Evolutionary conservation across 2,113 vertebrate species (phyloP).

Genomic region (Sebastes schlegelii): DNA sequence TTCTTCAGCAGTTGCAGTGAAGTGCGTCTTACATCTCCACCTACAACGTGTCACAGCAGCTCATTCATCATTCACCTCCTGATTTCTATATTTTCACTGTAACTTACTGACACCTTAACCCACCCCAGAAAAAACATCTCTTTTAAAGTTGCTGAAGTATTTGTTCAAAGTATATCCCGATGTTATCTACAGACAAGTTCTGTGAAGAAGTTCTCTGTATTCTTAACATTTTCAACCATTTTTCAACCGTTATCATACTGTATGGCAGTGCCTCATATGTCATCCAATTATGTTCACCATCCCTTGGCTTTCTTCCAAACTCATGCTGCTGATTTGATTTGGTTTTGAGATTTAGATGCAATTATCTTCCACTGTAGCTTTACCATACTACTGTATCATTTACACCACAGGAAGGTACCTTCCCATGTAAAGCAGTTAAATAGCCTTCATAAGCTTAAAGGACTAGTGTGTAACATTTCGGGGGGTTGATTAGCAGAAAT

Average conservation of each 20-base stretch:
- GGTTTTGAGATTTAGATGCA: conserved; percentile 1
- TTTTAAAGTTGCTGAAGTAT: conserved; percentile 1
- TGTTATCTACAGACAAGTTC: background rate
- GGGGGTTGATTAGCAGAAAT: no score
- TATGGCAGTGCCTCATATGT: background rate
- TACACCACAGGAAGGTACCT: background rate
- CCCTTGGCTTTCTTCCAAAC: background rate
- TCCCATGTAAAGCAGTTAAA: background rate
- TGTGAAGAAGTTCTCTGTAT: background rate
- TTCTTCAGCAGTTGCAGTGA: background rate
- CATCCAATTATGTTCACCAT: background rate
- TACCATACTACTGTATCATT: background rate
- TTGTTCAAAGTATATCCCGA: background rate
- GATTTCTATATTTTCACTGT: background rate
- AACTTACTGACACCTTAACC: background rate
- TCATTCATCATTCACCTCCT: background rate
- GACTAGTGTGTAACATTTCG: no score
- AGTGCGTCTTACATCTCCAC: background rate
- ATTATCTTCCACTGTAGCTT: background rate
- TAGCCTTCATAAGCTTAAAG: background rate
- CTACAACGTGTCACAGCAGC: background rate
- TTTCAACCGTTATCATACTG: background rate
- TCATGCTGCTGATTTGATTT: background rate
- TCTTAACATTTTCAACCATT: background rate
- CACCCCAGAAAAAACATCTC: background rate